Conservation (phyloP, 2,888 invertebrate genomes). For the Drosophila bunnanda region DNA sequence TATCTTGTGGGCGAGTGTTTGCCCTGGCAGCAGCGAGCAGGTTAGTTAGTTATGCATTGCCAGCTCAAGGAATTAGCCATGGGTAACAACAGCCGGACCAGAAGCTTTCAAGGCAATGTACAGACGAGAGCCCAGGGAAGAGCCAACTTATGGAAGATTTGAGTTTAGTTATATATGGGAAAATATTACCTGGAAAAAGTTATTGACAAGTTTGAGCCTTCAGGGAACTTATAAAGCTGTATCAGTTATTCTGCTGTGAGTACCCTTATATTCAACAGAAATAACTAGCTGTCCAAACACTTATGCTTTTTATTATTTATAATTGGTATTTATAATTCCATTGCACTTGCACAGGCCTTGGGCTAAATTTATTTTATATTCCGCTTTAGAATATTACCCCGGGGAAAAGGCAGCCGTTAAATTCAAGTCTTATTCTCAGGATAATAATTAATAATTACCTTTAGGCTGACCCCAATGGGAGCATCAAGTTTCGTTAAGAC, state of each 20-base stretch:
- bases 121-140: background rate
- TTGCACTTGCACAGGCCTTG: background rate
- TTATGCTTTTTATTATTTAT: no score
- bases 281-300: no score
- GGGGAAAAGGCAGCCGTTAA: background rate
- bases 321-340: no score
- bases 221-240: background rate
- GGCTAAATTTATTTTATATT: no score
- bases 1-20: conserved; percentile 24
- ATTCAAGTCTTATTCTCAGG: background rate
- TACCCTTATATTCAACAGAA: background rate
- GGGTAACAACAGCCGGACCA: conserved; percentile 11
- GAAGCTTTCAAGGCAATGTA: conserved; percentile 8
- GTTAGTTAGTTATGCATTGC: conserved; percentile 41
- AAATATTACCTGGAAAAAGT: conserved; percentile 14
- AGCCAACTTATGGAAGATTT: background rate
- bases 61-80: conserved; percentile 22
- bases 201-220: background rate
- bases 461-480: conserved; percentile 2
- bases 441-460: conserved; percentile 7
- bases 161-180: background rate
- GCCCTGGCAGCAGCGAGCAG: conserved; percentile 12
- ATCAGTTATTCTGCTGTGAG: background rate
- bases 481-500: background rate
- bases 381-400: background rate